Conservation (phyloP, 2,113 vertebrate genomes). For the Ceuthmochares aereus region DNA sequence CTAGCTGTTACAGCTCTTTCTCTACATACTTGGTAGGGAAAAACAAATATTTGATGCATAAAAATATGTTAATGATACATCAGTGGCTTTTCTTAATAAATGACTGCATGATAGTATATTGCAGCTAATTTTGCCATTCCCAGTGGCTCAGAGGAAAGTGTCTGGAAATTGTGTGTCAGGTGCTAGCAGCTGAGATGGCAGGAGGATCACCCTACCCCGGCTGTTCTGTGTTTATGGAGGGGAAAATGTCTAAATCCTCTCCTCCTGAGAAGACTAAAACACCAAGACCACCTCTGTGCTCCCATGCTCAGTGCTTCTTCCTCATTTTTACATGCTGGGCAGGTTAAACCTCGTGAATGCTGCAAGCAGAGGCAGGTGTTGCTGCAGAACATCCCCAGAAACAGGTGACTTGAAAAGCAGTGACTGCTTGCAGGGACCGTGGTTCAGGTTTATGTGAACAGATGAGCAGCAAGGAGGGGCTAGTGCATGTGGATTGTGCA, state of each 20-base stretch:
- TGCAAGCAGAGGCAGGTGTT: not conserved
- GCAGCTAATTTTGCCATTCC: not conserved
- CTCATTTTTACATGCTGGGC: not conserved
- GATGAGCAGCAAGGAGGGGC: not conserved
- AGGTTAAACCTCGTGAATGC: not conserved
- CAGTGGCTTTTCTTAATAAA: not conserved
- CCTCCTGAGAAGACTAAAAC: not conserved
- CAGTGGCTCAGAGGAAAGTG: not conserved
- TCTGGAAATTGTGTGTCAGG: not conserved
- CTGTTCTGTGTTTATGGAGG: not conserved
- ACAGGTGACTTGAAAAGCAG: not conserved
- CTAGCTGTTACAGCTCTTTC: not conserved
- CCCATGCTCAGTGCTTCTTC: rapidly evolving
- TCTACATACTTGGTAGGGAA: not conserved
- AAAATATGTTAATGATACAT: not conserved
- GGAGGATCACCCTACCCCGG: not conserved
- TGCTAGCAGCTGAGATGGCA: not conserved
- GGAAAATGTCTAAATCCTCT: not conserved
- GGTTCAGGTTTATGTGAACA: not conserved
- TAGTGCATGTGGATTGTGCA: not conserved
- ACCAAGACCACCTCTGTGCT: not conserved
- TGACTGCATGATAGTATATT: not conserved
- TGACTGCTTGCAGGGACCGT: not conserved
- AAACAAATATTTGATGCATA: not conserved
- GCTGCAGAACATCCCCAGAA: not conserved